phyloP scores from a whole-genome alignment of 1,140 invertebrate species.

The Drosophila willistoni region DNA sequence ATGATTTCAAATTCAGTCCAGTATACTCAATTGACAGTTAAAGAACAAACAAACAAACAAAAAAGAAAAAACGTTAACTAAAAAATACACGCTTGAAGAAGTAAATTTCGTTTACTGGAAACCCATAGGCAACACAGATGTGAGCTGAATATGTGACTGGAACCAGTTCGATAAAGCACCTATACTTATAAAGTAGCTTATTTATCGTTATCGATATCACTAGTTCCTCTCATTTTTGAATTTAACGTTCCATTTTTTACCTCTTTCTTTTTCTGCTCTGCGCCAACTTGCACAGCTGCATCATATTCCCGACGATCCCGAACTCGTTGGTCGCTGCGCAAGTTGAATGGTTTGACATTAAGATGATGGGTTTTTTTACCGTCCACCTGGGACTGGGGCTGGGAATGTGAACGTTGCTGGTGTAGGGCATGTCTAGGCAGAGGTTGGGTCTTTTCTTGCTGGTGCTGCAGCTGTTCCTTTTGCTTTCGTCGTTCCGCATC shows the following conservation, averaged over 20 bases:
- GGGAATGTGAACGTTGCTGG: background rate
- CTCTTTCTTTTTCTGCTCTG: conserved; percentile 62
- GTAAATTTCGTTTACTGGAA: conserved; percentile 1
- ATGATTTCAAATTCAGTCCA: background rate
- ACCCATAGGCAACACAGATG: conserved; percentile 5
- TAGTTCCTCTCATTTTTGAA: conserved; percentile 10
- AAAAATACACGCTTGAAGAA: conserved; percentile 10
- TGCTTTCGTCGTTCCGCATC: conserved; percentile 25
- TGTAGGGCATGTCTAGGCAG: background rate
- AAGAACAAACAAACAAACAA: conserved; percentile 9
- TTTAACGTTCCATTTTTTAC: conserved; percentile 43
- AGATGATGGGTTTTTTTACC: background rate
- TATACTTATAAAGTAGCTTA: background rate
- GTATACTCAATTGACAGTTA: background rate
- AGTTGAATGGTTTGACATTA: conserved; percentile 51
- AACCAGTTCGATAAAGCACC: background rate
- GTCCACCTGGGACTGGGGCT: background rate
- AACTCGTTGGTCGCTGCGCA: conserved; percentile 63
- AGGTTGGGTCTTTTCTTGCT: background rate
- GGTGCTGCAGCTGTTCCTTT: conserved; percentile 8
- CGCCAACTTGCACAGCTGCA: conserved; percentile 37
- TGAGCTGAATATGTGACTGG: conserved; percentile 1
- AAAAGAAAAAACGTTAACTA: conserved; percentile 9
- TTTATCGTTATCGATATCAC: conserved; percentile 1
- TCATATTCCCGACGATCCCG: conserved; percentile 69